phyloP scores from a whole-genome alignment of 2,888 invertebrate genomes.

The Scrobipalpa costella region DNA sequence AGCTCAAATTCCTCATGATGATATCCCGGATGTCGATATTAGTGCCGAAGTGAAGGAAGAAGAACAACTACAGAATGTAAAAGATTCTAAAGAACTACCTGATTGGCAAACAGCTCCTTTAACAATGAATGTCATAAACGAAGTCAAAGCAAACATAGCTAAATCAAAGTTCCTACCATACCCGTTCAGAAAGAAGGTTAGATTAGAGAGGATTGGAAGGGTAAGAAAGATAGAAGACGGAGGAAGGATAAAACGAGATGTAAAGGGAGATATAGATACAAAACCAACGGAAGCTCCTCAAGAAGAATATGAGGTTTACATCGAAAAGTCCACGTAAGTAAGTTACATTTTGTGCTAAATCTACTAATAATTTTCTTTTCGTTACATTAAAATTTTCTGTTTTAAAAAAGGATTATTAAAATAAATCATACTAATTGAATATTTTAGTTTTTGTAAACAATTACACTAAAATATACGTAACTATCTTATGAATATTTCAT shows the following conservation, averaged over 20 bases:
- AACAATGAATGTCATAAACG: constrained; percentile 54
- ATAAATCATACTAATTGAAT: neutral
- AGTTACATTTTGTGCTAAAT: neutral
- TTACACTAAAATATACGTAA: no score
- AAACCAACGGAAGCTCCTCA: neutral
- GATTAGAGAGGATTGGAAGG: constrained; percentile 63
- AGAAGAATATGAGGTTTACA: constrained; percentile 50
- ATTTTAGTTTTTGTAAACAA: no score
- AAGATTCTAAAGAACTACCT: constrained; percentile 32
- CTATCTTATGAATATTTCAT: no score
- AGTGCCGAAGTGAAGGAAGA: constrained; percentile 36
- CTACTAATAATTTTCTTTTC: neutral
- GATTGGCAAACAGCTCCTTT: constrained; percentile 64
- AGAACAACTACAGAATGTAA: constrained; percentile 29
- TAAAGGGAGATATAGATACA: neutral
- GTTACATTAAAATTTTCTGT: neutral
- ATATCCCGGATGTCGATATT: constrained; percentile 40
- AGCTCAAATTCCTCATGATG: constrained; percentile 35
- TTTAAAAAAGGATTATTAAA: neutral
- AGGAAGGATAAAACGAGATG: constrained; percentile 48
- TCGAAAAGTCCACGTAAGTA: constrained; percentile 66
- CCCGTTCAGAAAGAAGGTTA: constrained; percentile 58
- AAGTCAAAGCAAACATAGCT: constrained; percentile 58
- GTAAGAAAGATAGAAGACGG: constrained; percentile 56
- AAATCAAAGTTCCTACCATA: constrained; percentile 50